Evolutionary conservation across 2,888 invertebrate genomes (phyloP).

Genomic region (Ichneumoninae sp.): DNA sequence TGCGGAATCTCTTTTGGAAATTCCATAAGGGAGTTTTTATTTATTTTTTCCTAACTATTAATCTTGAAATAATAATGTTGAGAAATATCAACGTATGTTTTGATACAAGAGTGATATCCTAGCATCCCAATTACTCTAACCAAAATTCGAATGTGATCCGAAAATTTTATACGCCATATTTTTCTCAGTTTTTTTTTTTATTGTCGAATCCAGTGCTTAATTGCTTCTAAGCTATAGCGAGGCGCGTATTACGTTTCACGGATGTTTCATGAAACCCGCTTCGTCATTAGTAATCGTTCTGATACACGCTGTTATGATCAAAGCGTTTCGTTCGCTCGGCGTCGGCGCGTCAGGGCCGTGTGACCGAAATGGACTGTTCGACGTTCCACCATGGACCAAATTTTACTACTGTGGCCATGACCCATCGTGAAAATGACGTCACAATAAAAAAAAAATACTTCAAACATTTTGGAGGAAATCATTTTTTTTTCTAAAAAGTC

Average conservation of each 20-base stretch:
- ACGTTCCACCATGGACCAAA: slow-evolving; percentile 14
- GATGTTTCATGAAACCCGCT: not conserved
- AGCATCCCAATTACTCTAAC: too few species aligned
- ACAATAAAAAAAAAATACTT: not conserved
- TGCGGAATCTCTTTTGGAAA: too few species aligned
- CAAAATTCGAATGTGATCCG: too few species aligned
- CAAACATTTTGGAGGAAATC: not conserved
- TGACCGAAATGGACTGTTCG: not conserved
- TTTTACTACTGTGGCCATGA: slow-evolving; percentile 11
- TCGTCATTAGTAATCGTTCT: not conserved
- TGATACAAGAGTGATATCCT: too few species aligned
- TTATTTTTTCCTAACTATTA: too few species aligned
- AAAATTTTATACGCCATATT: too few species aligned
- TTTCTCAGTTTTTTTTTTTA: too few species aligned
- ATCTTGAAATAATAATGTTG: too few species aligned
- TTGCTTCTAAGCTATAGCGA: not conserved
- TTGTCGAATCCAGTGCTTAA: not conserved
- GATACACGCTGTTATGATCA: not conserved
- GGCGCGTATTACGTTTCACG: not conserved
- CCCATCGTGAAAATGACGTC: slow-evolving; percentile 9
- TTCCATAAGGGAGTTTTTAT: too few species aligned
- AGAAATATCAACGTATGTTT: too few species aligned
- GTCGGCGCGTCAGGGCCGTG: slow-evolving; percentile 8
- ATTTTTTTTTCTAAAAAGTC: not conserved
- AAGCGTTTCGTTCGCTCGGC: not conserved